Percentiles rank a stretch among this genome's conserved stretches.
phyloP scores from a whole-genome alignment of 1,140 invertebrate species.

The Macrosteles quadrilineatus region DNA sequence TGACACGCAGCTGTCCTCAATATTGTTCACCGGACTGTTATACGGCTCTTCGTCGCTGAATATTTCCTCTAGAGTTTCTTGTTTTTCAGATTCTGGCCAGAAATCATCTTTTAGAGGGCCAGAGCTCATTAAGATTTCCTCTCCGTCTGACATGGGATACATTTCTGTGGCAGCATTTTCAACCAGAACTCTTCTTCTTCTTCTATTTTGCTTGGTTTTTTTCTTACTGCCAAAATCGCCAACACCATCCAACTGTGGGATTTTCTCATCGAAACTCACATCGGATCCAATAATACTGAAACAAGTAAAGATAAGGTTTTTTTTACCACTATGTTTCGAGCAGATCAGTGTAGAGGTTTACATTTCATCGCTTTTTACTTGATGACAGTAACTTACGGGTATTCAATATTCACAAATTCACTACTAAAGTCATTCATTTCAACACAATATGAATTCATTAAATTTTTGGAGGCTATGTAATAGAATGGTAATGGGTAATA shows the following conservation, averaged over 20 bases:
- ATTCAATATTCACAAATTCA: too few relatives aligned
- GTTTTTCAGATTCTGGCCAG: neutral
- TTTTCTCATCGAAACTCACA: neutral
- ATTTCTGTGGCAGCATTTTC: neutral
- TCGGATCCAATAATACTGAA: neutral
- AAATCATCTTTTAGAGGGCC: neutral
- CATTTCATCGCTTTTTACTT: too few relatives aligned
- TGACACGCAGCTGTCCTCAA: neutral
- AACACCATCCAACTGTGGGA: constrained; percentile 28
- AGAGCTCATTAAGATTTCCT: neutral
- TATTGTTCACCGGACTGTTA: neutral
- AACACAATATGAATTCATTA: too few relatives aligned
- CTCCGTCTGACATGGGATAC: neutral
- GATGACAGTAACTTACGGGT: too few relatives aligned
- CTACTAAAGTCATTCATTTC: too few relatives aligned
- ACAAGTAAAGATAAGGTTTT: neutral
- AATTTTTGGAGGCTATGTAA: too few relatives aligned
- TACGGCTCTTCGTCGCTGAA: neutral
- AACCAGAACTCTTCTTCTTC: neutral
- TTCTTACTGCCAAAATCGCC: neutral
- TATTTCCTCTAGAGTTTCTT: neutral
- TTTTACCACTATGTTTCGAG: too few relatives aligned
- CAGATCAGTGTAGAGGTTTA: too few relatives aligned
- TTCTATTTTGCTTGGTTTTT: neutral
- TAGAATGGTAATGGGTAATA: too few relatives aligned